These are phyloP conservation scores for Emydocephalus ijimae DNA, from an alignment of 2,113 vertebrate genomes.

Conservation along the genomic window DNA sequence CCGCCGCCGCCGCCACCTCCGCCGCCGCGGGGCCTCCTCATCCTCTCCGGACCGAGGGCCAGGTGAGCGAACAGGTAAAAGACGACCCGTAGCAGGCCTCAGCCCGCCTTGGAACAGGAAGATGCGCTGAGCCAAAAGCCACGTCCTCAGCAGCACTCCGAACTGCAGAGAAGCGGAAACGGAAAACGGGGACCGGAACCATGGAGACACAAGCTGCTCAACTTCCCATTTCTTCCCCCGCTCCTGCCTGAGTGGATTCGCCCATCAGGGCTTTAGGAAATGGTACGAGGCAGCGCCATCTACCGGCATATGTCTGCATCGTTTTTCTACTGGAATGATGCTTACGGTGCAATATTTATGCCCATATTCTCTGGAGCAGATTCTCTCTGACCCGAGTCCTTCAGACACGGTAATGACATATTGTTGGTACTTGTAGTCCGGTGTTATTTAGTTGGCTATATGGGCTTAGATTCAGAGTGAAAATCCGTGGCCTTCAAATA, in stretches of 20 bases:
- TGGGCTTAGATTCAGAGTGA: not conserved
- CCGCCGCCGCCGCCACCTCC: not conserved
- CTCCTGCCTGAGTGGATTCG: not conserved
- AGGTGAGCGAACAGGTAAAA: fast-evolving
- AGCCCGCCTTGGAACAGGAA: not conserved
- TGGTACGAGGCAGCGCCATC: not conserved
- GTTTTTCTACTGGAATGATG: not conserved
- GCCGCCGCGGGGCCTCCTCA: not conserved
- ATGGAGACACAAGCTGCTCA: not conserved
- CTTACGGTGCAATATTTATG: not conserved
- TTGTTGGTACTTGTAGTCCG: not conserved
- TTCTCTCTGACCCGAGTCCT: not conserved
- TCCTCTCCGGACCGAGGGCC: not conserved
- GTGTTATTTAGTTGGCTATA: not conserved
- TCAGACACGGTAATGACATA: not conserved
- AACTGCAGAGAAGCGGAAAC: not conserved
- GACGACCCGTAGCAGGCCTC: not conserved
- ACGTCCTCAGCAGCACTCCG: not conserved
- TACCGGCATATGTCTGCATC: not conserved
- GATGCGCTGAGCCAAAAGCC: not conserved
- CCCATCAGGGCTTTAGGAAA: not conserved
- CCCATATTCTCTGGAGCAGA: not conserved
- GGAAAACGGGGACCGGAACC: not conserved
- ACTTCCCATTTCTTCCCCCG: not conserved
- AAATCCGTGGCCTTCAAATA: not conserved